phyloP scores from a whole-genome alignment of 2,888 invertebrate genomes.

The Agrochola lychnidis region DNA sequence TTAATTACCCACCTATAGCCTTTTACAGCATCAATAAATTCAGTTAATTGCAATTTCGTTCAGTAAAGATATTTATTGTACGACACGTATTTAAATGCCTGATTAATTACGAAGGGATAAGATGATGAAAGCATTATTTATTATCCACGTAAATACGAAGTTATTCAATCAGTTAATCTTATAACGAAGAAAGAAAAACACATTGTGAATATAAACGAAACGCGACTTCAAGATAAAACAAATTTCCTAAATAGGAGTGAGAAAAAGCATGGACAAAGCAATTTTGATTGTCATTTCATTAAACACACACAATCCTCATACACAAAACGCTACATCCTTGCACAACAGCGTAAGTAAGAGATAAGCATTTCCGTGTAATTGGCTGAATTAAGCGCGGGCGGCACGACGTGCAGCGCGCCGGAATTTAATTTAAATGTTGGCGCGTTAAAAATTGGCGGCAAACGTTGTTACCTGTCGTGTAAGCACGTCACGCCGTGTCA shows the following conservation, averaged over 20 bases:
- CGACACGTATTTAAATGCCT: neutral
- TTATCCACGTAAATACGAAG: neutral
- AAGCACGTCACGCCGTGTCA: conserved; percentile 62
- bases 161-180: neutral
- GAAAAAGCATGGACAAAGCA: neutral
- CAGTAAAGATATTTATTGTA: neutral
- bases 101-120: neutral
- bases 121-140: neutral
- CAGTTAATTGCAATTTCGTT: neutral
- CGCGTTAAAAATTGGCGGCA: conserved; percentile 84
- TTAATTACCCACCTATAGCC: neutral
- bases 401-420: conserved; percentile 66
- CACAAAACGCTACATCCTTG: conserved; percentile 41
- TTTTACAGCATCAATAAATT: neutral
- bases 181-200: neutral
- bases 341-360: conserved; percentile 76
- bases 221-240: neutral
- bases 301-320: conserved; percentile 9
- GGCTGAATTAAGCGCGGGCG: conserved; percentile 82
- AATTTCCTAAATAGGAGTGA: neutral
- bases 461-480: conserved; percentile 84
- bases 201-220: neutral
- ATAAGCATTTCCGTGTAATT: conserved; percentile 84
- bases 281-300: conserved; percentile 5
- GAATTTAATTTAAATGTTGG: conserved; percentile 89